Conservation (phyloP, 1,140 invertebrate species). For the Drosophila grimshawi region DNA sequence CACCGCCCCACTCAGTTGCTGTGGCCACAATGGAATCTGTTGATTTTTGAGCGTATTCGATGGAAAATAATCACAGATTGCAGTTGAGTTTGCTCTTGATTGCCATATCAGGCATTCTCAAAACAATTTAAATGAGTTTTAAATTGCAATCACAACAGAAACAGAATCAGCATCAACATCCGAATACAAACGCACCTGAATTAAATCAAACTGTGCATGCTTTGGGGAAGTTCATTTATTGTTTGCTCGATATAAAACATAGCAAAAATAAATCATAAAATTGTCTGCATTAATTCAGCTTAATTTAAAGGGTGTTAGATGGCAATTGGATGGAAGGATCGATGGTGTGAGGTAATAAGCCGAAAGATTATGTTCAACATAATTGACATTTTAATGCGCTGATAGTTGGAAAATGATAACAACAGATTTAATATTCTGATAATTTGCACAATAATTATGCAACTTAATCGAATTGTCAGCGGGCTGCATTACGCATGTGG, state of each 20-base stretch:
- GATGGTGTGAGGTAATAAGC: background rate
- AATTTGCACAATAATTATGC: constrained; percentile 71
- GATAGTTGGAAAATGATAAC: constrained; percentile 74
- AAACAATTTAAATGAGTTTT: constrained; percentile 66
- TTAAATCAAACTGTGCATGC: background rate
- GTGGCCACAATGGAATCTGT: constrained; percentile 61
- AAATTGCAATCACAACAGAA: constrained; percentile 38
- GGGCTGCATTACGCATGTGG: constrained; percentile 28
- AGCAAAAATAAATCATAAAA: constrained; percentile 55
- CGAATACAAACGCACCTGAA: constrained; percentile 1
- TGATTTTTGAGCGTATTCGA: constrained; percentile 61
- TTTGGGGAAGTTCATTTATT: constrained; percentile 40
- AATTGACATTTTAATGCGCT: constrained; percentile 81
- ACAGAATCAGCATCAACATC: background rate
- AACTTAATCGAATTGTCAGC: constrained; percentile 81
- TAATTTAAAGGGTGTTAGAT: constrained; percentile 32
- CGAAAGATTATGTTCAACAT: constrained; percentile 59
- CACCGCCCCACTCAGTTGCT: constrained; percentile 3
- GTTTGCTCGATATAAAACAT: constrained; percentile 20
- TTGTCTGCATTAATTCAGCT: constrained; percentile 50
- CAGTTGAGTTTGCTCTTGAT: constrained; percentile 32
- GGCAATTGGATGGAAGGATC: background rate
- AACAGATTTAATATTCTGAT: constrained; percentile 81
- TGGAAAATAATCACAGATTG: constrained; percentile 68
- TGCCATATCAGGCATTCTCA: constrained; percentile 33